Percentiles rank a stretch among this genome's conserved stretches.
phyloP scores from a whole-genome alignment of 2,113 vertebrate genomes.

The Rattus rattus region DNA sequence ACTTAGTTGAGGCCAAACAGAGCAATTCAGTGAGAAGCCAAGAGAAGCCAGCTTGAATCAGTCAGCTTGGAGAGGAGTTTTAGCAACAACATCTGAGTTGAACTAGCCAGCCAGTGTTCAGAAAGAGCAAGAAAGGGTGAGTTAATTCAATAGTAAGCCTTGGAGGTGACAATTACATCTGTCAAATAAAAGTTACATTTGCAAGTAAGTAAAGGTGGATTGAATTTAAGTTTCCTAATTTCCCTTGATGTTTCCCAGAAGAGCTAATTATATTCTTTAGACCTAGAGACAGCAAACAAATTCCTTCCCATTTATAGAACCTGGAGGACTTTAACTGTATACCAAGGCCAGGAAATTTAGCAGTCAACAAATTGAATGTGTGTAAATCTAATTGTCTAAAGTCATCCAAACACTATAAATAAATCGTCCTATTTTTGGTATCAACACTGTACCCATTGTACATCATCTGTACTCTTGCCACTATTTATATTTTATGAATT shows the following conservation, averaged over 20 bases:
- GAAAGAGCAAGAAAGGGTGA: no score
- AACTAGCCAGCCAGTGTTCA: no score
- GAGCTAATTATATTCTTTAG: not conserved
- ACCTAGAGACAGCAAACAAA: slow-evolving; percentile 43
- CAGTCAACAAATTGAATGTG: not conserved
- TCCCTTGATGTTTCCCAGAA: slow-evolving; percentile 60
- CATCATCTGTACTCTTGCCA: not conserved
- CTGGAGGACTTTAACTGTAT: not conserved
- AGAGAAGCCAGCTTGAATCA: no score
- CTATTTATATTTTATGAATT: not conserved
- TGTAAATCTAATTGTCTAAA: slow-evolving; percentile 47
- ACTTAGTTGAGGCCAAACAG: no score
- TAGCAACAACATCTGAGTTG: no score
- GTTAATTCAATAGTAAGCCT: no score
- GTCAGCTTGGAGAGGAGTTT: no score
- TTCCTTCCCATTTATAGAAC: slow-evolving; percentile 39
- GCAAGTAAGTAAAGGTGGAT: not conserved
- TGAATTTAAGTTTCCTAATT: slow-evolving; percentile 39
- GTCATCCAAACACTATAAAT: not conserved
- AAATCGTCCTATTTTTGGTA: not conserved
- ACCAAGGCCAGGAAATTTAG: slow-evolving; percentile 24
- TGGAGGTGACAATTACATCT: no score
- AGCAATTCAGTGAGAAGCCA: no score
- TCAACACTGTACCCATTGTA: not conserved
- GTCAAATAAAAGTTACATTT: no score